phyloP scores from a whole-genome alignment of 23 tunicate genomes.

The Ciona savignyi region DNA sequence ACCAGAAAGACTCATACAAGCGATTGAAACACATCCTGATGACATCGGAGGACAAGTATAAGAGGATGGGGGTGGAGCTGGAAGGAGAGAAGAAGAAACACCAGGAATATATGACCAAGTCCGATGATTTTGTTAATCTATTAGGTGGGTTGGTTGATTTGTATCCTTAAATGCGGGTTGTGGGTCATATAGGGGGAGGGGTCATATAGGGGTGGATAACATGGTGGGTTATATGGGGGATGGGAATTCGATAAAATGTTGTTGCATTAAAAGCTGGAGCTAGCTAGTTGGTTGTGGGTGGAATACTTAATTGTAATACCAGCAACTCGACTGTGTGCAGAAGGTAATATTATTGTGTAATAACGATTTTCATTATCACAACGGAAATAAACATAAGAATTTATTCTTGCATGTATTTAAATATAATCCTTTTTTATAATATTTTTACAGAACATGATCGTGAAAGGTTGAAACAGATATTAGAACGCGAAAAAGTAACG shows the following conservation, averaged over 20 bases:
- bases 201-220: too few relatives aligned
- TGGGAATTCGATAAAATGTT: too few relatives aligned
- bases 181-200: too few relatives aligned
- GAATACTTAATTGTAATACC: too few relatives aligned
- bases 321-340: too few relatives aligned
- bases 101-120: slow-evolving; percentile 78
- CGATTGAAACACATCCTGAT: slow-evolving; percentile 52
- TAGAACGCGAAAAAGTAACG: slow-evolving; percentile 57
- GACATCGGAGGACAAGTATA: slow-evolving; percentile 51
- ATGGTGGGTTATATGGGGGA: too few relatives aligned
- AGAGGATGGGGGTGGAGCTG: slow-evolving; percentile 36
- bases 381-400: neutral
- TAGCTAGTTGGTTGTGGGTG: too few relatives aligned
- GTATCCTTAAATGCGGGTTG: slow-evolving; percentile 14
- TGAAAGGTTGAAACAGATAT: slow-evolving; percentile 49
- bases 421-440: too few relatives aligned
- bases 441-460: slow-evolving; percentile 64
- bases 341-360: too few relatives aligned
- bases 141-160: slow-evolving; percentile 32
- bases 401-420: slow-evolving; percentile 1
- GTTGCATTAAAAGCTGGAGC: too few relatives aligned
- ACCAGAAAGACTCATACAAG: slow-evolving; percentile 62
- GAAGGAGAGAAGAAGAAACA: slow-evolving; percentile 74
- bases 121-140: slow-evolving; percentile 80
- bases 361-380: neutral